These are phyloP conservation scores for Pterocles gutturalis DNA, from an alignment of 2,113 vertebrate genomes.

Conservation along the genomic window DNA sequence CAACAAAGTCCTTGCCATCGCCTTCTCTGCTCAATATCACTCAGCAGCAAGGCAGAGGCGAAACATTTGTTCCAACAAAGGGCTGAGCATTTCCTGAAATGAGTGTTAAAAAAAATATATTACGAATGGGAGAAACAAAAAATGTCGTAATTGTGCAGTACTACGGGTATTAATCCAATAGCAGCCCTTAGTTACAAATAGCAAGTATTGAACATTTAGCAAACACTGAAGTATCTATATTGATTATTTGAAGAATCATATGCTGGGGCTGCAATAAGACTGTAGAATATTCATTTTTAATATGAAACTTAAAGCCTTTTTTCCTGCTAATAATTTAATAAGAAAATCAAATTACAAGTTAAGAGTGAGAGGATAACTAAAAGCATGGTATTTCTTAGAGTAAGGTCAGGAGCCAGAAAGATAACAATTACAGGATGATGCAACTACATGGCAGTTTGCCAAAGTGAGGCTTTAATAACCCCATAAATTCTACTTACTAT, in stretches of 20 bases:
- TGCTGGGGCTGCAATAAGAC: neutral
- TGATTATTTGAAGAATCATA: neutral
- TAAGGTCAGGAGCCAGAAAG: slow-evolving; percentile 71
- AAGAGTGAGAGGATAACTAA: slow-evolving; percentile 44
- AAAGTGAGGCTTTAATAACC: slow-evolving; percentile 48
- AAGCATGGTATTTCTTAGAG: slow-evolving; percentile 57
- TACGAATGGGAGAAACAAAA: neutral
- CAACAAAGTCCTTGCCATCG: slow-evolving; percentile 19
- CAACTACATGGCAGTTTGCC: slow-evolving; percentile 61
- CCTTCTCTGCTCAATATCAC: neutral
- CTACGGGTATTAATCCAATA: neutral
- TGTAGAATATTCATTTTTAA: neutral
- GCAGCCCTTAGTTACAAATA: neutral
- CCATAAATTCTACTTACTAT: slow-evolving; percentile 16
- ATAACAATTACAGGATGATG: slow-evolving; percentile 75
- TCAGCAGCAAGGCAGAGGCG: neutral
- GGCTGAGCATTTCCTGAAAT: neutral
- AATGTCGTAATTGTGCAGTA: neutral
- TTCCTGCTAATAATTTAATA: slow-evolving; percentile 25
- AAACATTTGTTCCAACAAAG: slow-evolving; percentile 14
- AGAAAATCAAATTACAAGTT: slow-evolving; percentile 43
- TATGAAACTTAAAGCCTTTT: slow-evolving; percentile 11
- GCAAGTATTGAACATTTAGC: neutral
- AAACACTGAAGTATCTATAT: neutral
- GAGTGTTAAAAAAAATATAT: neutral